These are phyloP conservation scores for Recurvirostra avosetta DNA, from an alignment of 2,113 vertebrate genomes.

Conservation along the genomic window DNA sequence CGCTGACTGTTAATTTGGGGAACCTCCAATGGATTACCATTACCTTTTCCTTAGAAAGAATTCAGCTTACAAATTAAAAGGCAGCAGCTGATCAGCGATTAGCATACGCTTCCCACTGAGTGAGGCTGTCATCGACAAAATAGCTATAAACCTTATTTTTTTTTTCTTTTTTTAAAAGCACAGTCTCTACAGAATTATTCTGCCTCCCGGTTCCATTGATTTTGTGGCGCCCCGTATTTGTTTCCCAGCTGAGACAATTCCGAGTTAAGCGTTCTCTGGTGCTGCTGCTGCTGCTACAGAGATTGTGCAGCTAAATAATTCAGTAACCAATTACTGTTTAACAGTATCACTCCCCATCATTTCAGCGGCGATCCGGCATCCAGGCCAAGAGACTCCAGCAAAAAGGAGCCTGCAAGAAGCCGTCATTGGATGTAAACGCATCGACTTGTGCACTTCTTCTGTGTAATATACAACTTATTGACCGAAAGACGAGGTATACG, in stretches of 20 bases:
- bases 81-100: not conserved
- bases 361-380: not conserved
- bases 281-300: not conserved
- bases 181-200: not conserved
- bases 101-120: not conserved
- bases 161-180: not conserved
- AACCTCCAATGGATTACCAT: not conserved
- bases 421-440: not conserved
- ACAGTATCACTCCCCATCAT: not conserved
- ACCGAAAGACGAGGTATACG: not conserved
- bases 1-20: not conserved
- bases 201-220: not conserved
- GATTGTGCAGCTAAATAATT: constrained; percentile 56
- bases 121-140: not conserved
- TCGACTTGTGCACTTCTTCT: not conserved
- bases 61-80: not conserved
- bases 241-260: not conserved
- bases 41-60: not conserved
- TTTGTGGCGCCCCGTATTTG: not conserved
- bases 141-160: not conserved
- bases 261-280: not conserved
- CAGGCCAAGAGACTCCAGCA: not conserved
- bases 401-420: not conserved
- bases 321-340: constrained; percentile 52
- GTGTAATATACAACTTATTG: not conserved